These are phyloP conservation scores for Acleris cristana DNA, from an alignment of 2,888 invertebrate species.

Conservation along the genomic window DNA sequence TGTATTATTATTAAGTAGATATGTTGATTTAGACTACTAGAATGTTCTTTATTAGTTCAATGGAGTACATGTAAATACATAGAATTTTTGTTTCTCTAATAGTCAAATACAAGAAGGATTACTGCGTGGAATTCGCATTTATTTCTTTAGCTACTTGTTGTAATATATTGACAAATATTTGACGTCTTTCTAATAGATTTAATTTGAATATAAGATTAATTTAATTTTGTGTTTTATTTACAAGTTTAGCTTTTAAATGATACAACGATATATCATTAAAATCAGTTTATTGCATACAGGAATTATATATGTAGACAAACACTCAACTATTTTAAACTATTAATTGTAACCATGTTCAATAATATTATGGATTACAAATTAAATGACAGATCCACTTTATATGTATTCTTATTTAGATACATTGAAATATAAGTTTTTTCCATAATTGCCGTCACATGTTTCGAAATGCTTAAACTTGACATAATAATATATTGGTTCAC, in stretches of 20 bases:
- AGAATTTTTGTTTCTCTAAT: conserved; percentile 37
- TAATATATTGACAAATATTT: conserved; percentile 34
- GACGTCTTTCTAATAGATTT: conserved; percentile 58
- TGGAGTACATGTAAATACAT: conserved; percentile 42
- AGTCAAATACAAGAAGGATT: conserved; percentile 53
- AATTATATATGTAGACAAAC: conserved; percentile 62
- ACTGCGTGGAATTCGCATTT: conserved; percentile 59
- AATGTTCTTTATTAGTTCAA: conserved; percentile 31
- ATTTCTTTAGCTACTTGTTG: conserved; percentile 57
- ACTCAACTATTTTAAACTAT: conserved; percentile 48
- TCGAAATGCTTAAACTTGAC: conserved; percentile 46
- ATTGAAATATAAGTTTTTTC: conserved; percentile 47
- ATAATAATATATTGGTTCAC: conserved; percentile 41
- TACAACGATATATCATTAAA: conserved; percentile 1
- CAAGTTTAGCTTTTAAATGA: background rate
- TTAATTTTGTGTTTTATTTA: conserved; percentile 29
- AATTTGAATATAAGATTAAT: conserved; percentile 67
- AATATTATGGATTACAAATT: conserved; percentile 41
- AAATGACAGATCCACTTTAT: conserved; percentile 41
- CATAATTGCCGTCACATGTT: conserved; percentile 60
- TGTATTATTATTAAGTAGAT: conserved; percentile 35
- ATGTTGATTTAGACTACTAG: conserved; percentile 25
- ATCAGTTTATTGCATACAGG: conserved; percentile 65
- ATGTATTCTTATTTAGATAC: conserved; percentile 39
- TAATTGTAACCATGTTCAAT: conserved; percentile 69